phyloP scores from a whole-genome alignment of 2,113 vertebrate genomes.

The Thermophis baileyi region DNA sequence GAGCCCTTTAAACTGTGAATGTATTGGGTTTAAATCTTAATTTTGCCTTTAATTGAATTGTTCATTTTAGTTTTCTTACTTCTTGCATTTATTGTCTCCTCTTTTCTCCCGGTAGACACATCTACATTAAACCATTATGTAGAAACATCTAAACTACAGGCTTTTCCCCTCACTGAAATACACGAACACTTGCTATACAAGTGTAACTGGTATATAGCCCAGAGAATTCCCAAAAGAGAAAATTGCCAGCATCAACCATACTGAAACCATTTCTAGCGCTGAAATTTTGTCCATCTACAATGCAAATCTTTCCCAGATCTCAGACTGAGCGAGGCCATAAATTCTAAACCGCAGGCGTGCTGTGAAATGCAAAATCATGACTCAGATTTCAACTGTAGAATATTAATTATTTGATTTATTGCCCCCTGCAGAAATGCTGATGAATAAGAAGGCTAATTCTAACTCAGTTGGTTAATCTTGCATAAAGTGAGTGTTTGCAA shows the following conservation, averaged over 20 bases:
- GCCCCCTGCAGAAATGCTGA: neutral
- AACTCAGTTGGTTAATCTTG: neutral
- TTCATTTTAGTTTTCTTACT: neutral
- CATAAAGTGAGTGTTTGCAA: neutral
- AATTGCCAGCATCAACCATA: neutral
- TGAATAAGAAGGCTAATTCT: neutral
- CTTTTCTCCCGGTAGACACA: neutral
- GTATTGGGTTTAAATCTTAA: neutral
- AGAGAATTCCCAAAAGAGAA: neutral
- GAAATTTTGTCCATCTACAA: neutral
- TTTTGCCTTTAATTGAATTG: neutral
- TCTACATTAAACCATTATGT: neutral
- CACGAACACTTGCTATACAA: neutral
- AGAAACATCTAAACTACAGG: neutral
- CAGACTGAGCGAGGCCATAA: neutral
- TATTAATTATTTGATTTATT: neutral
- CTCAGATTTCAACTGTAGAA: neutral
- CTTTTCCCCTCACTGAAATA: neutral
- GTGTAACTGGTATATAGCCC: neutral
- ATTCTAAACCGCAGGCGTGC: neutral
- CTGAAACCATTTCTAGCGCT: neutral
- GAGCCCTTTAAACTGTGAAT: neutral
- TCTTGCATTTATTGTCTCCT: no score
- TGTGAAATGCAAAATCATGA: neutral
- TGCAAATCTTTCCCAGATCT: neutral